Evolutionary conservation across 2,888 invertebrate species (phyloP).

Genomic region (Noctua fimbriata): DNA sequence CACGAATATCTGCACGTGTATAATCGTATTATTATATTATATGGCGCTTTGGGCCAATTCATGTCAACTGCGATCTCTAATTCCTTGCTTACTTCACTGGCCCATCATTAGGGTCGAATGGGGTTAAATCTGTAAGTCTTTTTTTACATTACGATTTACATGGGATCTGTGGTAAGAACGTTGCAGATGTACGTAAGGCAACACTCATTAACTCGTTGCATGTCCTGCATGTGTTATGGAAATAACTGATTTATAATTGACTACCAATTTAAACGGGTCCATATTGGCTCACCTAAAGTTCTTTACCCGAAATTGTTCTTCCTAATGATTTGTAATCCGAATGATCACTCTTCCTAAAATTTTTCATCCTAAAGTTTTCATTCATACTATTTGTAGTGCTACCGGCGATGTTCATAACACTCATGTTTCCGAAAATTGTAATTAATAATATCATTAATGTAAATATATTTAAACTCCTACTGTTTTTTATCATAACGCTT

Average conservation of each 20-base stretch:
- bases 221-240: neutral
- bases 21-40: neutral
- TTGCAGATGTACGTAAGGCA: neutral
- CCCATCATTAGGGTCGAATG: neutral
- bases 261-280: neutral
- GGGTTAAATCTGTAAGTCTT: neutral
- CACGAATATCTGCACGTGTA: constrained; percentile 7
- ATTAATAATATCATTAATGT: too few species aligned
- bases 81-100: neutral
- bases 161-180: neutral
- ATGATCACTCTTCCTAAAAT: too few species aligned
- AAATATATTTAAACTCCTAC: too few species aligned
- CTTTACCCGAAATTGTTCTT: too few species aligned
- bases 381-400: too few species aligned
- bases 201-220: neutral
- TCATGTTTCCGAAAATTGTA: too few species aligned
- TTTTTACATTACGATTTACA: neutral
- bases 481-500: too few species aligned
- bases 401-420: too few species aligned
- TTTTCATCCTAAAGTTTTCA: too few species aligned
- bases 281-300: too few species aligned
- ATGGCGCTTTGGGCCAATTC: constrained; percentile 25
- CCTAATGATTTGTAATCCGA: too few species aligned
- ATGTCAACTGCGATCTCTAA: constrained; percentile 17
- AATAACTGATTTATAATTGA: neutral